These are phyloP conservation scores for Steinernema scapterisci DNA, from an alignment of 2,888 invertebrate genomes.

Conservation along the genomic window DNA sequence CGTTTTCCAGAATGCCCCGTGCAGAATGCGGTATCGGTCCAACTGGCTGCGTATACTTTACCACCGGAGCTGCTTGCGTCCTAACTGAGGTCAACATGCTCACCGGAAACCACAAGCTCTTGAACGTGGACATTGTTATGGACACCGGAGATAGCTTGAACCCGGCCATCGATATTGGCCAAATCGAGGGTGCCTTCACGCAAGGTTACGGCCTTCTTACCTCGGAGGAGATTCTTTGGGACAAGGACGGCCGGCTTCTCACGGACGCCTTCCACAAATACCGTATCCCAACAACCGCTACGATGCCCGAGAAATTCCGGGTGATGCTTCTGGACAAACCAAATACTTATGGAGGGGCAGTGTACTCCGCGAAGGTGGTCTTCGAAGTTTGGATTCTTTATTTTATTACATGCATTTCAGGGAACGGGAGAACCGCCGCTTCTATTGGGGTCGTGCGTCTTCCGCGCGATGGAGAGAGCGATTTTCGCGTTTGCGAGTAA, in stretches of 20 bases:
- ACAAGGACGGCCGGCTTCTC: constrained; percentile 79
- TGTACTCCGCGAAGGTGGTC: constrained; percentile 86
- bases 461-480: constrained; percentile 85
- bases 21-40: constrained; percentile 38
- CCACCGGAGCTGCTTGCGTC: constrained; percentile 82
- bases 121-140: constrained; percentile 91
- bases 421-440: constrained; percentile 94
- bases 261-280: constrained; percentile 89
- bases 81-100: constrained; percentile 88
- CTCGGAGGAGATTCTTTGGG: constrained; percentile 84
- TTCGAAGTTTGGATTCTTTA: not conserved
- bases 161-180: constrained; percentile 93
- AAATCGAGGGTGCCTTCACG: constrained; percentile 90
- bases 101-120: constrained; percentile 87
- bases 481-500: constrained; percentile 74
- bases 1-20: constrained; percentile 45
- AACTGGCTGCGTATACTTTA: constrained; percentile 74
- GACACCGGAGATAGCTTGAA: constrained; percentile 91
- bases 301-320: constrained; percentile 87
- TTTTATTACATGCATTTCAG: not conserved
- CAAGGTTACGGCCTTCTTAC: constrained; percentile 85
- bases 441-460: constrained; percentile 83
- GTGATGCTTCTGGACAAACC: constrained; percentile 86
- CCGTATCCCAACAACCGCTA: constrained; percentile 87
- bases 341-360: constrained; percentile 80